These are phyloP conservation scores for Nemurella pictetii DNA, from an alignment of 2,888 invertebrate genomes.

Conservation along the genomic window DNA sequence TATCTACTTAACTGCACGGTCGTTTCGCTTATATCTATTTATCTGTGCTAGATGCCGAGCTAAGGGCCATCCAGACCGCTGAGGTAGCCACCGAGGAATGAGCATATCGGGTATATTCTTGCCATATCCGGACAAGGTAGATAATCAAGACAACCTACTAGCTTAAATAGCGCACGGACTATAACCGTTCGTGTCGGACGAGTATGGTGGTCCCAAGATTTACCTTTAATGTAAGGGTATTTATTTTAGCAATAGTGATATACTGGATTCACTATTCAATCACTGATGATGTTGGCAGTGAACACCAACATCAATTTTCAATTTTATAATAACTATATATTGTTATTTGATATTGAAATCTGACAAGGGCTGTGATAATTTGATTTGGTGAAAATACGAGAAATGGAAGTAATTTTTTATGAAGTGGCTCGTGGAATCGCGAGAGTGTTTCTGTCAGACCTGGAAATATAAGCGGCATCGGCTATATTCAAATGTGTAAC, in stretches of 20 bases:
- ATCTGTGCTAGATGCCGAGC: conserved; percentile 38
- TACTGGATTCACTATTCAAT: not conserved
- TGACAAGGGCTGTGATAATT: conserved; percentile 28
- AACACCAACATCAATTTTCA: conserved; percentile 18
- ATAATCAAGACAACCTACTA: not conserved
- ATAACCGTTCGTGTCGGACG: not conserved
- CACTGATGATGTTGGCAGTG: not conserved
- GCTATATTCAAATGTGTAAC: not conserved
- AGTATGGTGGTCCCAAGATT: not conserved
- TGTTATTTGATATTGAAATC: conserved; percentile 23
- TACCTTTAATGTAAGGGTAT: not conserved
- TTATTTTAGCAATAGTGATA: not conserved
- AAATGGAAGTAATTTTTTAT: conserved; percentile 8
- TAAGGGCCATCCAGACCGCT: conserved; percentile 32
- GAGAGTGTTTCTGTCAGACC: not conserved
- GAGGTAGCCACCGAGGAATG: conserved; percentile 10
- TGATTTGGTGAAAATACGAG: conserved; percentile 13
- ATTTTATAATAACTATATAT: conserved; percentile 23
- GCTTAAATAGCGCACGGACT: not conserved
- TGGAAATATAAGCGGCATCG: not conserved
- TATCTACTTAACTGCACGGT: not conserved
- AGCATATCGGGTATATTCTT: not conserved
- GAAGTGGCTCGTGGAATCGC: not conserved
- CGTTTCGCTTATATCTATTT: not conserved
- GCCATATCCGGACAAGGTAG: not conserved